These are phyloP conservation scores for Hirtodrosophila alboralis DNA, from an alignment of 2,888 invertebrate genomes.

Conservation along the genomic window DNA sequence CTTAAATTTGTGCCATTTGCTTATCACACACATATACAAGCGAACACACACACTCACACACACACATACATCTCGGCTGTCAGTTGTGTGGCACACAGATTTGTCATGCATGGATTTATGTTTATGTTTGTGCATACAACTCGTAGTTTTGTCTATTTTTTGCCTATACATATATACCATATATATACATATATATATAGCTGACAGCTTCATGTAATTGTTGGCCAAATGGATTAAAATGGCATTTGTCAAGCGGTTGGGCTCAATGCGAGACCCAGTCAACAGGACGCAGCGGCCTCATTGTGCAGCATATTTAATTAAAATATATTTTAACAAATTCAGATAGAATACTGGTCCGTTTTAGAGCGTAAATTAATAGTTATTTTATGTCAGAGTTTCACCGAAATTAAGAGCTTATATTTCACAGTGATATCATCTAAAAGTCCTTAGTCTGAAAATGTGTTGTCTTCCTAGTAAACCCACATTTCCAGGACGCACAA, in stretches of 20 bases:
- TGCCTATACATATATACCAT: too few species aligned
- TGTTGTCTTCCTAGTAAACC: too few species aligned
- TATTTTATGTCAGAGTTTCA: too few species aligned
- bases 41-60: conserved; percentile 19
- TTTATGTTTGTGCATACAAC: conserved; percentile 56
- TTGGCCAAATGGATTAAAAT: conserved; percentile 72
- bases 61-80: conserved; percentile 45
- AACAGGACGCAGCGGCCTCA: conserved; percentile 21
- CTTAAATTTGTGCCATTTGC: conserved; percentile 75
- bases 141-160: conserved; percentile 33
- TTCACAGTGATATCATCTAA: too few species aligned
- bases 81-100: conserved; percentile 72
- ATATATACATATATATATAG: too few species aligned
- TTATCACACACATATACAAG: conserved; percentile 55
- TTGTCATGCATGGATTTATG: conserved; percentile 77
- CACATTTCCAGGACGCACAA: too few species aligned
- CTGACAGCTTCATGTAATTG: conserved; percentile 69
- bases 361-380: too few species aligned
- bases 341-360: too few species aligned
- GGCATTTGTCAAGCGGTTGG: conserved; percentile 69
- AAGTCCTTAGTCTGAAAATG: too few species aligned
- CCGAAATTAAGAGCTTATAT: too few species aligned
- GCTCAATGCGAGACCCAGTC: conserved; percentile 9
- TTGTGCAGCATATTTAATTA: conserved; percentile 44
- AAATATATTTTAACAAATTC: conserved; percentile 34